Evolutionary conservation across 1,140 invertebrate genomes (phyloP), one percentile per base, ranked within the genome.

Genomic region (Ceratina calcarata): DNA sequence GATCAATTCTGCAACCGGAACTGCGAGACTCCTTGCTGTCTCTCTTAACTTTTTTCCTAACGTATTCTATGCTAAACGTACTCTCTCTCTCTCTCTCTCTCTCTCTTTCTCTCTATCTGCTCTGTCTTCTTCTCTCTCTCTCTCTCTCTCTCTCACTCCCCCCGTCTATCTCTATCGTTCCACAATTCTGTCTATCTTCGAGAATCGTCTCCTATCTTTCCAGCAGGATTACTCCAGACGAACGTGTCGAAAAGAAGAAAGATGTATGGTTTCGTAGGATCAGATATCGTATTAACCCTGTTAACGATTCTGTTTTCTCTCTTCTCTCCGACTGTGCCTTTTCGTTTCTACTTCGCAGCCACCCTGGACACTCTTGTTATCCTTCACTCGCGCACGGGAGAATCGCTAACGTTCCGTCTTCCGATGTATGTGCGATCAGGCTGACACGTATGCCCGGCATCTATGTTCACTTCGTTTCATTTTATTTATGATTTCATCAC

Each of bases 1-100:
- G 78, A 85, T 80, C 84, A 62, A 82, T 71, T 79, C 68, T 83
- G 79, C 77, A 87, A 81, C 76, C 80, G 67, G 85, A 85, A 88
- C 82, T 80, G 74, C 81, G 76, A 74, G 81, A 79, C 71, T 87
- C 77, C 77, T 75, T 82, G 78, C 60, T 82, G 58, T 78, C 55
- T 73, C 65, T 77, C 68, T 72, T 57, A 75, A 82, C 81, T 86
- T 71, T 84, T 72, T 45, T 45, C 37, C 37, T 45, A 3, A 0
- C 37, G 37, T 45, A 45, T 10, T 45, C 37, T 45, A 45, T 45
- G 37, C 37, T 45, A 45, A 45, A 45, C 37, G 37, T 45, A 45
- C 37, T 45, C 37, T 22, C 69, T 60, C 32, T 49, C 55, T 62
- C 70, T 75, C 55, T 78, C 61, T 74, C 32, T 75, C 18, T 64